Base-by-base conservation (phyloP, 2,888 invertebrate genomes). In the Rapana venosa region DNA sequence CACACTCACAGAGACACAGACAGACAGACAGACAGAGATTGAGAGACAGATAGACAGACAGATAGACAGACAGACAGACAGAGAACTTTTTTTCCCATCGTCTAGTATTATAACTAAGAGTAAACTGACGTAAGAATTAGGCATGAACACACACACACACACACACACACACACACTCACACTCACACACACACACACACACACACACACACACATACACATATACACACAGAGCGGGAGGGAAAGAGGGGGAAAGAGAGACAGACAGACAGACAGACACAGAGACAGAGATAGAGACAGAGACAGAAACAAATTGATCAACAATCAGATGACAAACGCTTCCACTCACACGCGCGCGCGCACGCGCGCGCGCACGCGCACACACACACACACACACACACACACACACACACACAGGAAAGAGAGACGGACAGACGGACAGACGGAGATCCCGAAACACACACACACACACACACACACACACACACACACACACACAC, bases 381-480 rank as follows among this genome's bases (percentile, higher is more conserved):
- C 66, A 13, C 66, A 66, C 66, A 66, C 66, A 79, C 32, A 22
- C 17, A 35, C 32, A 79, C 20, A 35, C 79, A 47, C 22, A 83
- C 47, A 47, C 8, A 32, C 5, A 79, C 2, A 79, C 35, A 79
- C 35, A 61, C 61, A 61, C 17, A 61, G 17, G 61, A 61, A 11
- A 79, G 32, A 79, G 15, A 79, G 35, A 79, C 35, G 35, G 32
- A 79, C 15, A 79, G 32, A n/a, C 35, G 32, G 32, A 35, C 79
- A 79, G 17, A 79, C 79, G 15, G 8, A 79, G 32, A 79, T 1
- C 11, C 61, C 17, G 32, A 79, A 4, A 79, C 79, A 35, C 35
- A 32, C 35, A 79, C 32, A 79, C 32, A 74, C n/a, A 74, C 74
- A 79, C 35, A 79, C 35, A 79, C 79, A 79, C 79, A 79, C 35